phyloP scores from a whole-genome alignment of 2,113 vertebrate genomes.

The Balaenoptera acutorostrata region DNA sequence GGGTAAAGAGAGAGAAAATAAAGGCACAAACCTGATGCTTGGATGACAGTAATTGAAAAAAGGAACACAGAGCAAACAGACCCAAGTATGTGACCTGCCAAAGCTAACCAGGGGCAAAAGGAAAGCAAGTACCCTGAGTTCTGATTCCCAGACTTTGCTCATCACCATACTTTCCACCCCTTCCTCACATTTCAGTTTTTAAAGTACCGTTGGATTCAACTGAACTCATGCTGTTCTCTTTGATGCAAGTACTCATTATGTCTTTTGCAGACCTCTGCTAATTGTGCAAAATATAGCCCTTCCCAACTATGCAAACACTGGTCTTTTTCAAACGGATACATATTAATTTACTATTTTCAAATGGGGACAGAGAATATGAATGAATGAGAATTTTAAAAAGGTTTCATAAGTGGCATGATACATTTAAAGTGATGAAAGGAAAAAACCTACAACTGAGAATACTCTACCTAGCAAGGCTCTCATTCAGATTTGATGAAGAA shows the following conservation, averaged over 20 bases:
- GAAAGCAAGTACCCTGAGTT: neutral
- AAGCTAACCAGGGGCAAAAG: neutral
- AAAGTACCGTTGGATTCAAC: neutral
- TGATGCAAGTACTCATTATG: conserved; percentile 42
- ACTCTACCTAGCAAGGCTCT: neutral
- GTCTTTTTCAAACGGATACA: conserved; percentile 1
- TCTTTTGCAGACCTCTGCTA: conserved; percentile 13
- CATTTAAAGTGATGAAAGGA: neutral
- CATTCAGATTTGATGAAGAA: neutral
- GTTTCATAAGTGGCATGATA: neutral
- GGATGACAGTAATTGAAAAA: neutral
- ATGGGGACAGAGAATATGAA: neutral
- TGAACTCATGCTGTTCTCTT: neutral
- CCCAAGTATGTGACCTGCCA: neutral
- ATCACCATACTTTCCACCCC: neutral
- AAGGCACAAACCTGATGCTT: neutral
- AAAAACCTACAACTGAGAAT: neutral
- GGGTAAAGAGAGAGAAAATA: neutral
- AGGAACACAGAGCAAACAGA: neutral
- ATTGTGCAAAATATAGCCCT: conserved; percentile 22
- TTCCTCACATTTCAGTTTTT: neutral
- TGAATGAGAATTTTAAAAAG: neutral
- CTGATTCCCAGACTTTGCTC: neutral
- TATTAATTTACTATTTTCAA: conserved; percentile 35
- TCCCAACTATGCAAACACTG: neutral